Evolutionary conservation across 2,888 invertebrate species (phyloP).

Genomic region (Pammene aurita): DNA sequence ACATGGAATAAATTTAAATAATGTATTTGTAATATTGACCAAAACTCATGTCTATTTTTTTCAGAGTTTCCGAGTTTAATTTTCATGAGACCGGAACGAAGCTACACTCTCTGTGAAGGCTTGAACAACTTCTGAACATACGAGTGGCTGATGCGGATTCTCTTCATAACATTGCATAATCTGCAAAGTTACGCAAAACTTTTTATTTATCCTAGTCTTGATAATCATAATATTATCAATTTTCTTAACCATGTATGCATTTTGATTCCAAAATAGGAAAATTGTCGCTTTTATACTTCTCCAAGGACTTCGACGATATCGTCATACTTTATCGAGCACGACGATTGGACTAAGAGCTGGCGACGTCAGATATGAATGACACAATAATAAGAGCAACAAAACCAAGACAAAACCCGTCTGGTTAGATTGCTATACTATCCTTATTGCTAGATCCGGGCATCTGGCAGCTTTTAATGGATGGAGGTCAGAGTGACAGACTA

Average conservation of each 20-base stretch:
- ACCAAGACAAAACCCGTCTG: too few relatives aligned
- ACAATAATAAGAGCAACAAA: too few relatives aligned
- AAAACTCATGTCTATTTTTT: background rate
- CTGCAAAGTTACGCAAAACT: slow-evolving; percentile 54
- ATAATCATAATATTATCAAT: too few relatives aligned
- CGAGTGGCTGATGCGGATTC: slow-evolving; percentile 69
- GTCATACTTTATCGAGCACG: too few relatives aligned
- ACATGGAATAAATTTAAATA: background rate
- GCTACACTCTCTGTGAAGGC: slow-evolving; percentile 69
- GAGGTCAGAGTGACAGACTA: too few relatives aligned
- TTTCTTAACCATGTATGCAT: too few relatives aligned
- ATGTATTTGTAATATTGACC: background rate
- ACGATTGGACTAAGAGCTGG: too few relatives aligned
- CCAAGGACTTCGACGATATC: background rate
- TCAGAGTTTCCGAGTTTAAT: slow-evolving; percentile 50
- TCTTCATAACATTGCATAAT: slow-evolving; percentile 76
- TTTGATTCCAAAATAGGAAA: background rate
- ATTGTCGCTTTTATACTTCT: background rate
- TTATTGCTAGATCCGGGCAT: too few relatives aligned
- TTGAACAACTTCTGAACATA: slow-evolving; percentile 70
- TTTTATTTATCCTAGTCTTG: slow-evolving; percentile 28
- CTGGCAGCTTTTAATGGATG: too few relatives aligned
- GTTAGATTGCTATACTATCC: too few relatives aligned
- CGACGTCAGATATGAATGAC: too few relatives aligned
- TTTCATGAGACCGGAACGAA: slow-evolving; percentile 59